phyloP scores from a whole-genome alignment of 1,140 invertebrate species.

The Diploscapter pachys region DNA sequence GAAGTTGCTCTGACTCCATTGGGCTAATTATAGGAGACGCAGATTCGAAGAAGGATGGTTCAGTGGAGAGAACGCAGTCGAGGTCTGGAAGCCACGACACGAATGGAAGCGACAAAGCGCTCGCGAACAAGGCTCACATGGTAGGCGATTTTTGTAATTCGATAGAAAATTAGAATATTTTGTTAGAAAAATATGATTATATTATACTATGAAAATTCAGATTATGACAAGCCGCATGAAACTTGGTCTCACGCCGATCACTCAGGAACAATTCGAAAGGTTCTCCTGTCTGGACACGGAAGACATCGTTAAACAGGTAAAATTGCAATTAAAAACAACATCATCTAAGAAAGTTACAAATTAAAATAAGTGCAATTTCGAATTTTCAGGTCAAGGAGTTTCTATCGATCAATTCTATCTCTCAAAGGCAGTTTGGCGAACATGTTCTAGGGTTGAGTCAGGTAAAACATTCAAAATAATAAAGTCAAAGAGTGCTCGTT shows the following conservation, averaged over 20 bases:
- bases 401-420: constrained; percentile 94
- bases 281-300: constrained; percentile 97
- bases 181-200: too few relatives aligned
- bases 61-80: too few relatives aligned
- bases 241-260: constrained; percentile 88
- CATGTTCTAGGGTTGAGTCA: constrained; percentile 87
- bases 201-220: neutral
- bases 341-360: neutral
- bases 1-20: neutral
- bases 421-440: constrained; percentile 94
- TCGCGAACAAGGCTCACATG: constrained; percentile 9
- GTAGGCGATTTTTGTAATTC: neutral
- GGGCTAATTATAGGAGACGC: too few relatives aligned
- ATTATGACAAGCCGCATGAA: constrained; percentile 70
- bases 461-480: constrained; percentile 34
- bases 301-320: constrained; percentile 83
- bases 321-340: constrained; percentile 60
- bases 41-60: too few relatives aligned
- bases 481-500: too few relatives aligned
- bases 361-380: neutral
- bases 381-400: constrained; percentile 77
- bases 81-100: too few relatives aligned
- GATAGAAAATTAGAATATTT: too few relatives aligned
- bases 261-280: constrained; percentile 96
- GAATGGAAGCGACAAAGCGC: neutral